phyloP scores from a whole-genome alignment of 2,113 vertebrate species.

The Neomonachus schauinslandi region DNA sequence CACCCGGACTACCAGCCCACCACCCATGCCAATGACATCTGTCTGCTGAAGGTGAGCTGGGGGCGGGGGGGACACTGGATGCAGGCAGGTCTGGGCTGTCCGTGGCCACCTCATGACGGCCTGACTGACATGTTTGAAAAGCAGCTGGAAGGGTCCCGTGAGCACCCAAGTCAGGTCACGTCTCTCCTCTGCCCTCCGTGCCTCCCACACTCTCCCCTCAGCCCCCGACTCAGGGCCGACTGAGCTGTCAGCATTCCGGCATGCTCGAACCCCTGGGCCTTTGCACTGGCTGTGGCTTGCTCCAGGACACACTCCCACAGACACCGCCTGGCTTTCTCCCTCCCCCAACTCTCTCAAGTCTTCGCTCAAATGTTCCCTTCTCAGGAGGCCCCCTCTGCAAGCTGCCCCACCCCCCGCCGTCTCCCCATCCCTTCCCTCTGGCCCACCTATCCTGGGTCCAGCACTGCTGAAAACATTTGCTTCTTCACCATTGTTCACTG shows the following conservation, averaged over 20 bases:
- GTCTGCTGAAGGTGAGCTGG: constrained; percentile 81
- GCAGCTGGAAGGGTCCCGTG: neutral
- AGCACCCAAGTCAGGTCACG: neutral
- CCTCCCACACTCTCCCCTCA: neutral
- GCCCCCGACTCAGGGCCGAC: neutral
- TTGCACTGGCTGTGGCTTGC: neutral
- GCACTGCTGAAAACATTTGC: neutral
- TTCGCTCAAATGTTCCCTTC: neutral
- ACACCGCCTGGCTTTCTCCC: too few relatives aligned
- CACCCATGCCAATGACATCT: constrained; percentile 79
- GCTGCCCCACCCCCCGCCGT: neutral
- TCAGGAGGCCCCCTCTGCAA: neutral
- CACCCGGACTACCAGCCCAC: constrained; percentile 72
- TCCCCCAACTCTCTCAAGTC: neutral
- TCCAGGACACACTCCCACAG: neutral
- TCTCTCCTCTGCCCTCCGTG: neutral
- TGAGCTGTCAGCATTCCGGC: fast-evolving
- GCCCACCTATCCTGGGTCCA: neutral
- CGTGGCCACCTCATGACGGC: neutral
- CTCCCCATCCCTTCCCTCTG: neutral
- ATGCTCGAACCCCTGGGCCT: neutral
- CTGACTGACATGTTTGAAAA: neutral
- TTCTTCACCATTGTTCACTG: neutral
- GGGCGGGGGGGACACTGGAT: fast-evolving
- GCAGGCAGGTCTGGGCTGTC: neutral